Base-by-base conservation (phyloP, 2,797 vertebrate genomes). In the Anguilla pacifica region DNA sequence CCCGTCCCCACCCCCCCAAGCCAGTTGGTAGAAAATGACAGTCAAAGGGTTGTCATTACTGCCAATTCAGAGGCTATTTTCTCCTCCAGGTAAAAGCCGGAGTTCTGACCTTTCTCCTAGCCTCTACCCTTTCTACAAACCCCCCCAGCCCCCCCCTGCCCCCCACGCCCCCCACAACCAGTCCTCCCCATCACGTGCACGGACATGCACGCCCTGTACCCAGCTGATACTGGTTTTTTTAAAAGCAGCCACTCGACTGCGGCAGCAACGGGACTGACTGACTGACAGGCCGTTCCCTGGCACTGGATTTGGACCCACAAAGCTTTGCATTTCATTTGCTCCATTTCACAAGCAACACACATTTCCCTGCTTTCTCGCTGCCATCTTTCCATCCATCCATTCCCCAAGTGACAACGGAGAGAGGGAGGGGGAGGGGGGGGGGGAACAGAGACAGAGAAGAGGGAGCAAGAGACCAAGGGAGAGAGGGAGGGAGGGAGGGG, bases 271-370 rank as follows among this genome's bases (percentile, higher is more conserved):
- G 89, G 92, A 92, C 91, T n/a, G 49, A 51, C 35, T 97, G 97
- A 98, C 93, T 97, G 96, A 96, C 96, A 96, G 95, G 95, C 96
- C 94, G 95, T 94, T 91, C 92, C 95, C 95, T 93, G 93, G 95
- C 93, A 93, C 92, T 94, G 95, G 95, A 96, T 96, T 95, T 94
- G 95, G 95, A 95, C 95, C 90, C 93, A 94, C 92, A 94, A 94
- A 96, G 95, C 95, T 96, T 94, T 96, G 95, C 95, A 96, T 96
- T 96, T 96, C 95, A 96, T 96, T 96, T 96, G 95, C 96, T 96
- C 95, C 96, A 96, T 97, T 97, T 97, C 96, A 97, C 96, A 94
- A 94, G 88, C 92, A 91, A 95, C 94, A 96, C 95, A 95, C 96
- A 96, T 97, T 97, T 96, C 95, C 94, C 94, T 95, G 94, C 95